phyloP scores from a whole-genome alignment of 1,140 invertebrate species.

The Pseudomyrmex flavicornis region DNA sequence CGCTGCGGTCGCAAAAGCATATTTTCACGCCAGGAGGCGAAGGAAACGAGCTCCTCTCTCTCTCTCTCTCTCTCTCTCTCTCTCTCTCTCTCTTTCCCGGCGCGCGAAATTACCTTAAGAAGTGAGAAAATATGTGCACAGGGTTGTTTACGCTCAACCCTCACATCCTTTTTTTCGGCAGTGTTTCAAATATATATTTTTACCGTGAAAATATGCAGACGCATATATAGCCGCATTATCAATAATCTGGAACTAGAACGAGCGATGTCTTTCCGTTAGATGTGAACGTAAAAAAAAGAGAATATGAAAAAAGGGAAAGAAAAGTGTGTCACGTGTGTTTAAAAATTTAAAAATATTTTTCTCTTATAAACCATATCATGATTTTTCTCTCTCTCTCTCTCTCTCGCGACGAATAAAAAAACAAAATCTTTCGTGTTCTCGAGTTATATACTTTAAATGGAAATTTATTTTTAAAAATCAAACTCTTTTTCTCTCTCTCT shows the following conservation, averaged over 20 bases:
- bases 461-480: slow-evolving; percentile 9
- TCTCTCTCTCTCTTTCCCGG: not conserved
- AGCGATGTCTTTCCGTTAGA: not conserved
- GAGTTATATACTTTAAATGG: not conserved
- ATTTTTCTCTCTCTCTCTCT: no score
- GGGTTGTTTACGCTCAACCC: slow-evolving; percentile 50
- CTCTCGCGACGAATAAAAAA: not conserved
- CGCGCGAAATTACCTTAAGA: slow-evolving; percentile 56
- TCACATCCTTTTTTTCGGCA: slow-evolving; percentile 28
- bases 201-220: slow-evolving; percentile 39
- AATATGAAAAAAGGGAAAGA: not conserved
- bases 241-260: slow-evolving; percentile 11
- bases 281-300: not conserved
- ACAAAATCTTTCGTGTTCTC: not conserved
- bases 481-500: not conserved
- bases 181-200: slow-evolving; percentile 52
- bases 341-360: not conserved
- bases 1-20: slow-evolving; percentile 45
- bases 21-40: slow-evolving; percentile 50
- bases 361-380: not conserved
- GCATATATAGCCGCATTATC: slow-evolving; percentile 15
- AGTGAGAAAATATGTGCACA: slow-evolving; percentile 57
- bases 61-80: not conserved
- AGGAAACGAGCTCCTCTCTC: slow-evolving; percentile 24
- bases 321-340: not conserved